Evolutionary conservation across 35 echinoderm and acorn worm genomes (phyloP), one percentile per base, ranked within the genome.

Genomic region (Patiria miniata): DNA sequence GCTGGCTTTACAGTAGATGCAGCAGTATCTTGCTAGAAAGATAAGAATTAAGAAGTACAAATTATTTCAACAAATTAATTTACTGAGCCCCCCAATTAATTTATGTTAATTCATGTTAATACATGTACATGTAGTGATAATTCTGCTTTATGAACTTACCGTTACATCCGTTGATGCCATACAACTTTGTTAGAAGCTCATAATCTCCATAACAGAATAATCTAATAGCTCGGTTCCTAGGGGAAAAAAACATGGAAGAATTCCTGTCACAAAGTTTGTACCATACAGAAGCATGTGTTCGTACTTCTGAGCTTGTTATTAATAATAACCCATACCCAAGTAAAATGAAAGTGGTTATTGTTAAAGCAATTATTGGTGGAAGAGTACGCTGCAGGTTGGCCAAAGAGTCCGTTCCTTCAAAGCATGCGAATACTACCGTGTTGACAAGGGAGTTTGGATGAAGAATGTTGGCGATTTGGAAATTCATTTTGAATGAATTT

Each of bases 401-500:
- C 0, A 68, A 22, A 34, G 1, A 68, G 9, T 68, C 61, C 1
- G 1, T 28, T 23, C 37, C 88, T 34, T 90, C 80, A 52, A 82
- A 90, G 34, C 53, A 53, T 2, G 18, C 10, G 15, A 83, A 54
- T 34, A 68, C 30, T 14, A 77, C 22, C 0, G 79, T 90, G 79
- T 90, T 83, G 14, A 51, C 37, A 1, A 83, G 42, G 5, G 80
- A 76, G 77, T 90, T 90, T 90, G 88, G 88, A 17, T 37, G 10
- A n/a, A 14, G 17, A 39, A 83, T 80, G 53, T 90, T 90, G 19
- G 38, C 79, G 8, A 90, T 78, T 40, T 90, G 88, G 15, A 83
- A 84, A 40, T 77, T 78, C 36, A 90, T 37, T 38, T 90, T 90
- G 17, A 90, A 40, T 22, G 57, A 76, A 32, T 28, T 68, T 17